Percentiles rank a stretch among this genome's conserved stretches.
phyloP scores from a whole-genome alignment of 2,888 invertebrate species.

The Bombylius discolor region DNA sequence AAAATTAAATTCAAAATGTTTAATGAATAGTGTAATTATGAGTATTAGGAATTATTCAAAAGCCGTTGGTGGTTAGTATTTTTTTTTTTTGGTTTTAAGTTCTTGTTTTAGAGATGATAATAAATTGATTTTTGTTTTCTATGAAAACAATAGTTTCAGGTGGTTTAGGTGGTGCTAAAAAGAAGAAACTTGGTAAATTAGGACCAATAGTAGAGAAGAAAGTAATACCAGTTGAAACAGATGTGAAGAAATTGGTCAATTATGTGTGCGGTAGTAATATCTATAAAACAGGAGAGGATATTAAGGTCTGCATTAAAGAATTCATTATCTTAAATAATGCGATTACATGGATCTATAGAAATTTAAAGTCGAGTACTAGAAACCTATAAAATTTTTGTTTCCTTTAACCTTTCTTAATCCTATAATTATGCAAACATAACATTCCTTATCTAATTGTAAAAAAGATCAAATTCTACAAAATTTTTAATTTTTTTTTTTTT shows the following conservation, averaged over 20 bases:
- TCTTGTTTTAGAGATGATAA: no score
- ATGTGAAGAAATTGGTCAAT: conserved; percentile 58
- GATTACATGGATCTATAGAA: no score
- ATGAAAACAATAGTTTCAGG: background rate
- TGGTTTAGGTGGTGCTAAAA: conserved; percentile 31
- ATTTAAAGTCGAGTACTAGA: no score
- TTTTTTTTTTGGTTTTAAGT: background rate
- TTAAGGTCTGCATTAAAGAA: conserved; percentile 41
- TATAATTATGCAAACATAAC: no score
- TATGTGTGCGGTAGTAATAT: conserved; percentile 81
- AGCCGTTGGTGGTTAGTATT: background rate
- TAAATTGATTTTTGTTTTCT: no score
- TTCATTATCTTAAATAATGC: no score
- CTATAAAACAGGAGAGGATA: conserved; percentile 63
- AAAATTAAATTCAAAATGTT: background rate
- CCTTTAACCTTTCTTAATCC: no score
- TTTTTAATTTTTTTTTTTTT: no score
- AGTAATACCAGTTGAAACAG: conserved; percentile 70
- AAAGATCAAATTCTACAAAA: no score
- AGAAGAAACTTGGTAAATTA: conserved; percentile 48
- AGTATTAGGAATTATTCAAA: background rate
- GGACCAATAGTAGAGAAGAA: conserved; percentile 54
- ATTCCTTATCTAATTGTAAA: no score
- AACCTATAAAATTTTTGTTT: no score
- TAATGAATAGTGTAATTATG: background rate